Evolutionary conservation across 2,888 invertebrate species (phyloP).

Genomic region (Apodemia hepburni): DNA sequence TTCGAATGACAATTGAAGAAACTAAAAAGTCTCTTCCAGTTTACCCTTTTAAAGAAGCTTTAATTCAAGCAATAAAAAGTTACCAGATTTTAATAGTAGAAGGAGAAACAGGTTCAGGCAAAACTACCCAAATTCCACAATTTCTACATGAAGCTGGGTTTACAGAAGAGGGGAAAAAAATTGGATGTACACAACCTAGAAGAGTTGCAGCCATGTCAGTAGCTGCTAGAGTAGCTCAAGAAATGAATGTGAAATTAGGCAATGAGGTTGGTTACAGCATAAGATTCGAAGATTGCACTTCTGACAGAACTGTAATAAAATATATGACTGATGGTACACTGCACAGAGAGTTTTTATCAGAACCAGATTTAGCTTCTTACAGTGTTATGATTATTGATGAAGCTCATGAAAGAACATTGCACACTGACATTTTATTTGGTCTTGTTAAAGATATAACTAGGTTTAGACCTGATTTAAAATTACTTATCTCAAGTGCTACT

Average conservation of each 20-base stretch:
- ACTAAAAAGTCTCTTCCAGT: slow-evolving; percentile 96
- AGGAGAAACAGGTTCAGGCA: slow-evolving; percentile 99
- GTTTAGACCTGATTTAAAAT: slow-evolving; percentile 95
- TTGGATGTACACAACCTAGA: slow-evolving; percentile 98
- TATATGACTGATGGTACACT: slow-evolving; percentile 99
- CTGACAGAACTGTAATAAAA: slow-evolving; percentile 96
- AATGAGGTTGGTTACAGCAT: slow-evolving; percentile 95
- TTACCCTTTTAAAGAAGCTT: slow-evolving; percentile 92
- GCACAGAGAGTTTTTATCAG: slow-evolving; percentile 97
- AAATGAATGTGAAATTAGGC: slow-evolving; percentile 97
- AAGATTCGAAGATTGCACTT: slow-evolving; percentile 99
- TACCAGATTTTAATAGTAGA: slow-evolving; percentile 96
- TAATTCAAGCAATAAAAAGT: slow-evolving; percentile 94
- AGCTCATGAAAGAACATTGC: slow-evolving; percentile 98
- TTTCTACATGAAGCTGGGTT: slow-evolving; percentile 97
- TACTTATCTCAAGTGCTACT: slow-evolving; percentile 98
- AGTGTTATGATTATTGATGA: slow-evolving; percentile 99
- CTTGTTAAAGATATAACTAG: slow-evolving; percentile 97
- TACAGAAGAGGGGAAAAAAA: slow-evolving; percentile 90
- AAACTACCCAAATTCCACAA: slow-evolving; percentile 99
- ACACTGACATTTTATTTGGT: slow-evolving; percentile 99
- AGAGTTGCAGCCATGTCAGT: slow-evolving; percentile 99
- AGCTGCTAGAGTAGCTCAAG: slow-evolving; percentile 97
- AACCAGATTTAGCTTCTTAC: slow-evolving; percentile 97
- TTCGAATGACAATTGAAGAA: slow-evolving; percentile 92